Evolutionary conservation across 2,113 vertebrate species (phyloP).

Genomic region (Arenaria interpres): DNA sequence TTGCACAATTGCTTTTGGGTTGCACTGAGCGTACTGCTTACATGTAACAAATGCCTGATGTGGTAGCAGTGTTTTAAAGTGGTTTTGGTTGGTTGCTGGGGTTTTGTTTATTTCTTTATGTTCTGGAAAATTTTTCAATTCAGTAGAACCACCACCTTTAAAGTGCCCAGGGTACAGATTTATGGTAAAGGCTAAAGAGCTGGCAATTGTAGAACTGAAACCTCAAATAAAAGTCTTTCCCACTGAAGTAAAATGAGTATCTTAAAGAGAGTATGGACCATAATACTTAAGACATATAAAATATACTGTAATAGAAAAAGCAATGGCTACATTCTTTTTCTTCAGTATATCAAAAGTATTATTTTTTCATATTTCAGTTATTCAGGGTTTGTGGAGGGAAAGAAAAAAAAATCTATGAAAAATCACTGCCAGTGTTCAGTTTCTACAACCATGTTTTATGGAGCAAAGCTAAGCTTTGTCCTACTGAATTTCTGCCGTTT

Average conservation of each 20-base stretch:
- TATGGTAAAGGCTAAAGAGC: not conserved
- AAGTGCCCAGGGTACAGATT: not conserved
- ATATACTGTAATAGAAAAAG: not conserved
- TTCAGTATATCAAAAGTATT: not conserved
- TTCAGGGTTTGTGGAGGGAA: not conserved
- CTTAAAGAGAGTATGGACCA: not conserved
- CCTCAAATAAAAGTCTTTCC: not conserved
- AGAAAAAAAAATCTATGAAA: not conserved
- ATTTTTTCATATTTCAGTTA: not conserved
- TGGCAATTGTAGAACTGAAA: not conserved
- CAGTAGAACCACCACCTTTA: not conserved
- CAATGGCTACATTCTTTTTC: not conserved
- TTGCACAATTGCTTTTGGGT: not conserved
- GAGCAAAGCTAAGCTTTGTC: not conserved
- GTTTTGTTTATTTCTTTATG: not conserved
- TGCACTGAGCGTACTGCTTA: not conserved
- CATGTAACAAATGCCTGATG: not conserved
- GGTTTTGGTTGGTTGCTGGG: not conserved
- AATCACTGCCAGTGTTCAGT: not conserved
- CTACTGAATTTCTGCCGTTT: not conserved
- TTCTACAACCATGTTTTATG: not conserved
- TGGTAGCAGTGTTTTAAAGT: not conserved
- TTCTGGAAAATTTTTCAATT: not conserved
- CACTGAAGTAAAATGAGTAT: not conserved
- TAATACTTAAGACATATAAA: not conserved